These are phyloP conservation scores for Propithecus perrieri DNA, from an alignment of 2,797 vertebrate genomes.

Conservation along the genomic window DNA sequence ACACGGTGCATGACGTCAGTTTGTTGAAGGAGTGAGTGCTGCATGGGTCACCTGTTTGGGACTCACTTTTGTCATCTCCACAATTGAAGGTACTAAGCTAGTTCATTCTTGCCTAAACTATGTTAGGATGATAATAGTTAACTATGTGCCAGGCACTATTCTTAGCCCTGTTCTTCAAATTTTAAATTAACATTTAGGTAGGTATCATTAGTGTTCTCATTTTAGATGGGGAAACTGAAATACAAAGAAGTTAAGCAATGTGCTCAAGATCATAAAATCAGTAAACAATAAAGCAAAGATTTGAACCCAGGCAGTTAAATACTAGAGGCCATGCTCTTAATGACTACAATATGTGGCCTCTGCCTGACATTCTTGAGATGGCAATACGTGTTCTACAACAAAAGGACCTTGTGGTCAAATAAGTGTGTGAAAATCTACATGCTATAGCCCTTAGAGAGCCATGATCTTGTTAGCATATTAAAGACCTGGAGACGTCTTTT, in stretches of 20 bases:
- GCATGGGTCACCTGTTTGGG: not conserved
- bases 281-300: not conserved
- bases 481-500: not conserved
- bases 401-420: not conserved
- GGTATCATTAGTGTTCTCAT: not conserved
- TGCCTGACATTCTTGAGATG: not conserved
- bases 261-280: not conserved
- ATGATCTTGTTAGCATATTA: not conserved
- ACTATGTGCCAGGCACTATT: not conserved
- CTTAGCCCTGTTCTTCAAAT: not conserved
- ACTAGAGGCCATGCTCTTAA: not conserved
- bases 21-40: not conserved
- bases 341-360: not conserved
- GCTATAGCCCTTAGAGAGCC: not conserved
- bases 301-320: not conserved
- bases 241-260: not conserved
- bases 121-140: not conserved
- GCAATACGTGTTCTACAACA: not conserved
- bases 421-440: not conserved
- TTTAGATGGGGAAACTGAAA: conserved; percentile 19
- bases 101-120: not conserved
- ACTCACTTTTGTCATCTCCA: not conserved
- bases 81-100: not conserved
- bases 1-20: not conserved
- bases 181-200: not conserved